phyloP scores from a whole-genome alignment of 1,140 invertebrate species.

The Riptortus pedestris region DNA sequence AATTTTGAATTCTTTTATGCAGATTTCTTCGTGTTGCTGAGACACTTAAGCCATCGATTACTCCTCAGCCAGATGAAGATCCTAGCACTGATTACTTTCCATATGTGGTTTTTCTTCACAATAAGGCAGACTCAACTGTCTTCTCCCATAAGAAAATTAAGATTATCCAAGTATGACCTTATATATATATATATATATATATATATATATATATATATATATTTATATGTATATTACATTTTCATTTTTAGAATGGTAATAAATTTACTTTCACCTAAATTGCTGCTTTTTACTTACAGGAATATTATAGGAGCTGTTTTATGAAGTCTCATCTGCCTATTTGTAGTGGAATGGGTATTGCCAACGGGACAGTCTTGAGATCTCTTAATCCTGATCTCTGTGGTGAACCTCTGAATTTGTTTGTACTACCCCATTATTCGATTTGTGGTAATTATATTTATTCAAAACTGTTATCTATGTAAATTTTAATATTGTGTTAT shows the following conservation, averaged over 20 bases:
- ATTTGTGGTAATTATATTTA: constrained; percentile 43
- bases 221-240: neutral
- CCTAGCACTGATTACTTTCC: constrained; percentile 58
- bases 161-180: constrained; percentile 56
- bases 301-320: constrained; percentile 53
- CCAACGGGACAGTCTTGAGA: constrained; percentile 44
- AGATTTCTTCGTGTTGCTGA: constrained; percentile 74
- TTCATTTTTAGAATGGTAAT: neutral
- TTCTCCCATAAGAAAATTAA: constrained; percentile 53
- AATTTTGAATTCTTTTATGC: constrained; percentile 32
- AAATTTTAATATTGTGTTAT: neutral
- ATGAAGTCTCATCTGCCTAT: constrained; percentile 56
- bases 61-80: constrained; percentile 51
- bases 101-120: constrained; percentile 65
- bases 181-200: too few relatives aligned
- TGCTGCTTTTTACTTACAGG: constrained; percentile 37
- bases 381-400: constrained; percentile 41
- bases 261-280: constrained; percentile 6
- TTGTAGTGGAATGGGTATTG: constrained; percentile 55
- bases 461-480: neutral
- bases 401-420: constrained; percentile 56
- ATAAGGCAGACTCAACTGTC: constrained; percentile 57
- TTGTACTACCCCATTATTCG: constrained; percentile 53
- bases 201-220: neutral
- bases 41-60: constrained; percentile 69